These are phyloP conservation scores for Acrossocheilus wenchowensis DNA, from an alignment of 2,797 vertebrate species.

Conservation along the genomic window DNA sequence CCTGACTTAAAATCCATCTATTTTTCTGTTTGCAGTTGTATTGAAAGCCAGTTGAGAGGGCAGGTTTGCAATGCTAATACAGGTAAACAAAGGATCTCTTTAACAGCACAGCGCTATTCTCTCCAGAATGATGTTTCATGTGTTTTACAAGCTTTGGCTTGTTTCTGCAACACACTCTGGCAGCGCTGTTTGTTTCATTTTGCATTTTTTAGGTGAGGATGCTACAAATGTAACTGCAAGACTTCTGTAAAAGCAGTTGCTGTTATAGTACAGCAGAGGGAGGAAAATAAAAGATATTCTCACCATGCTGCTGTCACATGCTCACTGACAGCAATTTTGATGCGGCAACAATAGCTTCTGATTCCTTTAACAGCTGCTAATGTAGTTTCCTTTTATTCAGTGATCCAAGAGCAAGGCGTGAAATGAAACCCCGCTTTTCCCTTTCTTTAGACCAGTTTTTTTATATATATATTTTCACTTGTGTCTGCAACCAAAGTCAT, in stretches of 20 bases:
- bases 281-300: conserved; percentile 61
- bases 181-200: conserved; percentile 61
- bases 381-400: conserved; percentile 50
- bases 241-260: conserved; percentile 56
- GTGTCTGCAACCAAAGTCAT: conserved; percentile 76
- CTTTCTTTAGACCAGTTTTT: conserved; percentile 30
- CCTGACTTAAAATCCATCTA: background rate
- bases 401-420: conserved; percentile 47
- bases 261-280: conserved; percentile 60
- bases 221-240: conserved; percentile 60
- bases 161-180: conserved; percentile 70
- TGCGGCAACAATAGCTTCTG: conserved; percentile 53
- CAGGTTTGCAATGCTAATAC: conserved; percentile 50
- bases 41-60: conserved; percentile 9
- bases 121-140: conserved; percentile 65
- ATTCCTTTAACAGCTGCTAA: conserved; percentile 58
- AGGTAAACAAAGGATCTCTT: conserved; percentile 53
- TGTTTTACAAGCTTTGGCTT: conserved; percentile 58
- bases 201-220: conserved; percentile 63
- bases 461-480: conserved; percentile 66
- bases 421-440: conserved; percentile 56
- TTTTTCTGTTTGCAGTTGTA: background rate
- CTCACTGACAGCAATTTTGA: conserved; percentile 62
- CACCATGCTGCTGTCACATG: conserved; percentile 59
- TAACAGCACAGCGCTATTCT: conserved; percentile 63